Evolutionary conservation across 2,113 vertebrate species (phyloP).

Genomic region (Hyperoodon ampullatus): DNA sequence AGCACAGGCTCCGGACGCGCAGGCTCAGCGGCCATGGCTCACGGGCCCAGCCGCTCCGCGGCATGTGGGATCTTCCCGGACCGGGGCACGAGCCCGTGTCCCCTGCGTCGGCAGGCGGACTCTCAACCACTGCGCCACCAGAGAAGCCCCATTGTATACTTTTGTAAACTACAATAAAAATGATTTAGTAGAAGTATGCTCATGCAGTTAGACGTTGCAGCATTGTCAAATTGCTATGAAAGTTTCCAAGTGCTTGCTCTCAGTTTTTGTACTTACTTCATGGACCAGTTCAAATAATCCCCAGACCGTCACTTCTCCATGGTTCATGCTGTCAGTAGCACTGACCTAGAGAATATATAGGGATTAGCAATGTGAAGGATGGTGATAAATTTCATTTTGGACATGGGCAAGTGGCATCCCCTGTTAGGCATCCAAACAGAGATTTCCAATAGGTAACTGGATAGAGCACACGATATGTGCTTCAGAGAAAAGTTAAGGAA

Average conservation of each 20-base stretch:
- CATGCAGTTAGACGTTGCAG: not conserved
- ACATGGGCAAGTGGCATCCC: not conserved
- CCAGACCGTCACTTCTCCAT: not conserved
- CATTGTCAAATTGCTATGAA: not conserved
- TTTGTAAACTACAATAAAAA: constrained; percentile 20
- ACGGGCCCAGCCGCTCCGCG: too few species aligned
- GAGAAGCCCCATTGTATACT: not conserved
- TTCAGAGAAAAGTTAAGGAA: constrained; percentile 23
- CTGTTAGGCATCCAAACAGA: not conserved
- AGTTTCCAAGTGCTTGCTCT: not conserved
- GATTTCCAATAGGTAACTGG: not conserved
- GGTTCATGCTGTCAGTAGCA: not conserved
- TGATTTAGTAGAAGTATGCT: not conserved
- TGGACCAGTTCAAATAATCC: not conserved
- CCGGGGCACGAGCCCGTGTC: too few species aligned
- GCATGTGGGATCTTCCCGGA: too few species aligned
- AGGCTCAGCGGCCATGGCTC: too few species aligned
- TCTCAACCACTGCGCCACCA: too few species aligned
- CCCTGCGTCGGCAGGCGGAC: too few species aligned
- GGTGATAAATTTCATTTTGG: constrained; percentile 2
- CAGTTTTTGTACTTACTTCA: not conserved
- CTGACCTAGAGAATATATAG: not conserved
- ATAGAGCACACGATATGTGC: not conserved
- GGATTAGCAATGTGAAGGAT: not conserved
- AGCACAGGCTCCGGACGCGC: too few species aligned